Conservation (phyloP, 2,888 invertebrate species). For the Andrena chrysosceles region DNA sequence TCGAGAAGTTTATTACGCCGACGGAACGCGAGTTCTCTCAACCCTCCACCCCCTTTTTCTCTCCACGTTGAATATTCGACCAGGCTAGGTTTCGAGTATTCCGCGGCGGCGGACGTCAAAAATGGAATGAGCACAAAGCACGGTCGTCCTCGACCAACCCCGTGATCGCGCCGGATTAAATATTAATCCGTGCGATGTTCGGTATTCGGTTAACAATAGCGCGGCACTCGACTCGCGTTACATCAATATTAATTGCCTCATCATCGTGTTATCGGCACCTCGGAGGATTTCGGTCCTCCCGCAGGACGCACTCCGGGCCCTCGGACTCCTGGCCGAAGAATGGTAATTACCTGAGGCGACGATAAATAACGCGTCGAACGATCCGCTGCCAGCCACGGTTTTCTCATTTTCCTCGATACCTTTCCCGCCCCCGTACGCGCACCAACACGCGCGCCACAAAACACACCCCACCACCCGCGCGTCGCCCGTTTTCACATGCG, state of each 20-base stretch:
- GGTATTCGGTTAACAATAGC: slow-evolving; percentile 61
- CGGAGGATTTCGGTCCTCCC: slow-evolving; percentile 50
- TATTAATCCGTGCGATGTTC: slow-evolving; percentile 64
- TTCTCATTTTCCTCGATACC: not conserved
- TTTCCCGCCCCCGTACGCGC: not conserved
- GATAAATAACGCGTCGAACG: slow-evolving; percentile 18
- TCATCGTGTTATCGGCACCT: slow-evolving; percentile 67
- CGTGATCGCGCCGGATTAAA: slow-evolving; percentile 45
- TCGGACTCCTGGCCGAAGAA: slow-evolving; percentile 1
- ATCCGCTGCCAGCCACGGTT: not conserved
- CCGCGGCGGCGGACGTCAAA: slow-evolving; percentile 53
- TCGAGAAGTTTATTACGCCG: slow-evolving; percentile 53
- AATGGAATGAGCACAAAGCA: slow-evolving; percentile 57
- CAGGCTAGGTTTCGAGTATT: slow-evolving; percentile 47
- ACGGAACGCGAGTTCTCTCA: slow-evolving; percentile 17
- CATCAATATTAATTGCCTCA: slow-evolving; percentile 71
- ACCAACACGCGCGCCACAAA: not conserved
- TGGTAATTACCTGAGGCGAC: slow-evolving; percentile 23
- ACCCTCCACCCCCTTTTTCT: not conserved
- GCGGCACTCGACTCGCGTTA: slow-evolving; percentile 39
- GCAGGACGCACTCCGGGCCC: slow-evolving; percentile 5
- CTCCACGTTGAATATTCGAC: slow-evolving; percentile 54
- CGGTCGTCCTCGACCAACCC: slow-evolving; percentile 13
- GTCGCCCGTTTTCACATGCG: not conserved
- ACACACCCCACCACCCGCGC: not conserved